Evolutionary conservation across 2,113 vertebrate species (phyloP), one percentile per base, ranked within the genome.

Genomic region (Solenodon paradoxus): DNA sequence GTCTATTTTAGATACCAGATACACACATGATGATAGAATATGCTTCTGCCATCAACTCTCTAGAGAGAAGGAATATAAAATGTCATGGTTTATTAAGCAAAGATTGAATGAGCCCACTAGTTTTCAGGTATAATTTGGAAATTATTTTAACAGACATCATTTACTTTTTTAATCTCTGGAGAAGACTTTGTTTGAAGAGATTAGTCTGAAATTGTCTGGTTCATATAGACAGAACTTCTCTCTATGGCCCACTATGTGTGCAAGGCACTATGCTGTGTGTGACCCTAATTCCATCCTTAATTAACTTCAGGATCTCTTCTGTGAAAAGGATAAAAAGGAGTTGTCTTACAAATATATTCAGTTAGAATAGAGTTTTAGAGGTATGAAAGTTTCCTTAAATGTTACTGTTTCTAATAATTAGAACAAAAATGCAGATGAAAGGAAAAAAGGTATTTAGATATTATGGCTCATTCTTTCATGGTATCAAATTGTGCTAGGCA

Each of bases 311-410:
- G 19, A 0, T 10, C 35, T n/a, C 1, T 71, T 82, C 6, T 55
- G 7, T 89, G 47, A 87, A 68, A 83, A 9, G 26, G 55, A 63
- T 75, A 78, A 81, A 78, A 35, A 86, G 12, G 15, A 19, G 0
- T 40, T 88, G 1, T 61, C n/a, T 92, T 30, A 32, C 28, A 90
- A 90, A 30, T 78, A 30, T 55, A 86, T 71, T 74, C 79, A 75
- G 82, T 75, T 28, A 89, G n/a, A 87, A 42, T n/a, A 61, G 15
- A 47, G 1, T 95, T 88, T 95, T 90, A 75, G 92, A 89, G 6
- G 42, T 79, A 42, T 45, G 42, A 66, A 59, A 47, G 40, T 77
- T 45, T 95, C 47, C 88, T 92, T 90, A 59, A 85, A 75, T 68
- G 30, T 28, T 40, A 72, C 30, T 38, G 22, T 85, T 93, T 83